Percentiles rank a stretch among this genome's conserved stretches.
phyloP scores from a whole-genome alignment of 2,888 invertebrate species.

The Meteorus cinctellus region DNA sequence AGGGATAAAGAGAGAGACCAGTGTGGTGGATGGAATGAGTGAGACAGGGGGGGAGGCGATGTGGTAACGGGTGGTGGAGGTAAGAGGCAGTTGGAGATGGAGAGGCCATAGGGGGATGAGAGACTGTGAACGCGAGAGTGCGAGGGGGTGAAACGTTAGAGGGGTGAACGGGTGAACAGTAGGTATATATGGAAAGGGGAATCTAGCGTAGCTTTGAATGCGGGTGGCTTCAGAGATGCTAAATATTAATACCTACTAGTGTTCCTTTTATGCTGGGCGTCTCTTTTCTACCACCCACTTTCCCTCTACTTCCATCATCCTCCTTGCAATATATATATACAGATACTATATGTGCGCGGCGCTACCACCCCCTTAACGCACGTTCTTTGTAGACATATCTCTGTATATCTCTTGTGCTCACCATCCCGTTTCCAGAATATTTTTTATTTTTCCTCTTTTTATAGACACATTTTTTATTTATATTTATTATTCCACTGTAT shows the following conservation, averaged over 20 bases:
- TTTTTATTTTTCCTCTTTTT: not conserved
- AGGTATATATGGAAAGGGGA: slow-evolving; percentile 30
- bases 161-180: not conserved
- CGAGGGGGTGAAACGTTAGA: not conserved
- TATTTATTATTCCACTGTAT: not conserved
- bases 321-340: not conserved
- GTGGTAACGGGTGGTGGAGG: slow-evolving; percentile 13
- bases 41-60: not conserved
- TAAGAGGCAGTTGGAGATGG: not conserved
- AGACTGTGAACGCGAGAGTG: not conserved
- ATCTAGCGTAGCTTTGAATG: slow-evolving; percentile 66
- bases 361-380: not conserved
- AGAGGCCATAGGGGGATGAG: not conserved
- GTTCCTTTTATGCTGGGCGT: slow-evolving; percentile 69
- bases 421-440: not conserved
- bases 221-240: slow-evolving; percentile 70
- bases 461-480: not conserved
- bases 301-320: slow-evolving; percentile 38
- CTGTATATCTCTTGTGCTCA: not conserved
- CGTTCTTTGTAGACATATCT: slow-evolving; percentile 10
- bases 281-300: slow-evolving; percentile 47
- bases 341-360: not conserved
- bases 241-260: slow-evolving; percentile 73
- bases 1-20: slow-evolving; percentile 27
- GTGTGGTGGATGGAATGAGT: not conserved